These are phyloP conservation scores for Plebejus melissa DNA, from an alignment of 2,888 invertebrate species.

Conservation along the genomic window DNA sequence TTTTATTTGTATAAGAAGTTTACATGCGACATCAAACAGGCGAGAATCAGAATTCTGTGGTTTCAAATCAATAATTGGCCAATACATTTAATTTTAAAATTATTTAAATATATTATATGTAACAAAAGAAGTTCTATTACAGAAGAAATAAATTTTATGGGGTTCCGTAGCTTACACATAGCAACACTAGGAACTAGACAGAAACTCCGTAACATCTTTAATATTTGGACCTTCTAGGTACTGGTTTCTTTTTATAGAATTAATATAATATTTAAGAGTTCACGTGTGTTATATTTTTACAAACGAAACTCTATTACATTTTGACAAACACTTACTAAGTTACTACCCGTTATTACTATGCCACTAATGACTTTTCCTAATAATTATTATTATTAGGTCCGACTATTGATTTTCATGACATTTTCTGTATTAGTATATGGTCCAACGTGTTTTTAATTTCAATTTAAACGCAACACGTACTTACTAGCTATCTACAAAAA, in stretches of 20 bases:
- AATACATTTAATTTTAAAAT: not conserved
- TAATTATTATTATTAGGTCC: not conserved
- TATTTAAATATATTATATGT: not conserved
- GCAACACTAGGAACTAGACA: not conserved
- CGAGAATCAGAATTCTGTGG: not conserved
- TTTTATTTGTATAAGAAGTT: conserved; percentile 4
- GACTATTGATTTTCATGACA: not conserved
- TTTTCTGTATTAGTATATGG: not conserved
- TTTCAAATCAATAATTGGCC: not conserved
- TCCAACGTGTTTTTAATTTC: not conserved
- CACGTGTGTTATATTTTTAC: not conserved
- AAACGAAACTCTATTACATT: not conserved
- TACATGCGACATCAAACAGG: not conserved
- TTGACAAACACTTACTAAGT: not conserved
- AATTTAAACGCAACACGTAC: not conserved
- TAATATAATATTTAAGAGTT: too few relatives aligned
- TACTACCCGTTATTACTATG: not conserved
- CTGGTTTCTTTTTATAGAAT: not conserved
- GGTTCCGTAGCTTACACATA: conserved; percentile 19
- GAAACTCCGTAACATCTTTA: not conserved
- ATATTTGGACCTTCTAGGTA: not conserved
- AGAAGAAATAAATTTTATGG: not conserved
- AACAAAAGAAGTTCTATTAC: not conserved
- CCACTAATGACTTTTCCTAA: not conserved
- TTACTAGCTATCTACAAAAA: not conserved